Conservation (phyloP, 2,888 invertebrate species). For the Liodrosophila aerea region DNA sequence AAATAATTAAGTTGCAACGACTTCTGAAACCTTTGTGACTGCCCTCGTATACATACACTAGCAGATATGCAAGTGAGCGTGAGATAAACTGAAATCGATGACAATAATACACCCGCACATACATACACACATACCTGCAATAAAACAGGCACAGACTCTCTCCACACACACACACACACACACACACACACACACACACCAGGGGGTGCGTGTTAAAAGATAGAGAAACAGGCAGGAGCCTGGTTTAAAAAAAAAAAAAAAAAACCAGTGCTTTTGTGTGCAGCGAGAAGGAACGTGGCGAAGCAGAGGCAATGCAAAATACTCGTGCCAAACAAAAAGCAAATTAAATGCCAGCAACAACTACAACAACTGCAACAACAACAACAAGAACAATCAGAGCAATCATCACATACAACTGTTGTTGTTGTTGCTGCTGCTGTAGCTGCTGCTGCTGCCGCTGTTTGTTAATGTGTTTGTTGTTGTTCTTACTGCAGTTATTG, state of each 20-base stretch:
- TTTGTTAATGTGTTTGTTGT: too few relatives aligned
- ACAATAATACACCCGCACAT: constrained; percentile 22
- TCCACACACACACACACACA: too few relatives aligned
- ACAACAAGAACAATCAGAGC: constrained; percentile 21
- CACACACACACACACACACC: too few relatives aligned
- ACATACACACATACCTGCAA: too few relatives aligned
- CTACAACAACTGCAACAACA: not conserved
- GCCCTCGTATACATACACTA: constrained; percentile 2
- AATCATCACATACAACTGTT: constrained; percentile 15
- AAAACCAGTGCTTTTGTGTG: too few relatives aligned
- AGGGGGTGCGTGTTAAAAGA: not conserved
- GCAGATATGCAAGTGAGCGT: not conserved
- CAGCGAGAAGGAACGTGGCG: not conserved
- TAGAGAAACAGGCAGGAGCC: too few relatives aligned
- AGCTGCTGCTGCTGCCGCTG: constrained; percentile 7
- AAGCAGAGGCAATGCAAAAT: constrained; percentile 18
- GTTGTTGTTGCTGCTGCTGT: too few relatives aligned
- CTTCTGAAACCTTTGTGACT: too few relatives aligned
- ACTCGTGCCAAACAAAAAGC: constrained; percentile 18
- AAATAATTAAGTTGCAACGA: too few relatives aligned
- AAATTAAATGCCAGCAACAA: constrained; percentile 15
- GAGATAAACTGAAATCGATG: constrained; percentile 55
- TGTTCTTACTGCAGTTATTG: constrained; percentile 44
- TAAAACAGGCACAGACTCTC: too few relatives aligned
- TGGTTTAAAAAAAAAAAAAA: too few relatives aligned